Base-by-base conservation (phyloP, 2,888 invertebrate genomes). In the Sarcophaga subvicina region DNA sequence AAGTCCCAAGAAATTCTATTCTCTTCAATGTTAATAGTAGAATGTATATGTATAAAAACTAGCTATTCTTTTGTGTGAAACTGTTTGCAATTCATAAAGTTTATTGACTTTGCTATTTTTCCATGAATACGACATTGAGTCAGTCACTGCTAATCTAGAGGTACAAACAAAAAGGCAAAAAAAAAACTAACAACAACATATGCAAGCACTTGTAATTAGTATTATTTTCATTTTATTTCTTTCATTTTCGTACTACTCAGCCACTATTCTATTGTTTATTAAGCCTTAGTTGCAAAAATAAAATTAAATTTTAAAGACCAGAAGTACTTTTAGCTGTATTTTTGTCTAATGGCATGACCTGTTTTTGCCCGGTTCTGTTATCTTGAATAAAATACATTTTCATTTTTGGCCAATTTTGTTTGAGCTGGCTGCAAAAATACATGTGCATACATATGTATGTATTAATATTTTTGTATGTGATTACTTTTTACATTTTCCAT, bases 41-140 rank as follows among this genome's bases (percentile, higher is more conserved):
- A 54, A 54, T 17, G 49, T 49, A 49, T 49, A 10, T 54, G 14
- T 54, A 37, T 37, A 37, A 37, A 37, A 37, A 14, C 14, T 49
- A 49, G 12, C 14, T 54, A 54, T 54, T 54, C 66, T n/a, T 67
- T 45, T 45, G n/a, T 22, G 37, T 37, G 67, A 67, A 67, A 67
- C 22, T 45, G n/a, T 17, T 4, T 54, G 22, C 62, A 6, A 69
- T 62, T n/a, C 27, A 54, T 71, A 63, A 69, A 83, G 80, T 80
- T 84, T 80, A 76, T 84, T 84, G 84, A 80, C 84, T 84, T 79
- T 79, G 75, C 22, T 54, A 49, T 70, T 77, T 69, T 80, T 80
- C 75, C 80, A 84, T 80, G 70, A 76, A 80, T 84, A 76, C 80
- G 80, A 80, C 84, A 84, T 84, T 84, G 84, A 80, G 84, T 64